Percentiles rank a stretch among this genome's conserved stretches.
phyloP scores from a whole-genome alignment of 2,113 vertebrate species.

The Tachuris rubrigastra region DNA sequence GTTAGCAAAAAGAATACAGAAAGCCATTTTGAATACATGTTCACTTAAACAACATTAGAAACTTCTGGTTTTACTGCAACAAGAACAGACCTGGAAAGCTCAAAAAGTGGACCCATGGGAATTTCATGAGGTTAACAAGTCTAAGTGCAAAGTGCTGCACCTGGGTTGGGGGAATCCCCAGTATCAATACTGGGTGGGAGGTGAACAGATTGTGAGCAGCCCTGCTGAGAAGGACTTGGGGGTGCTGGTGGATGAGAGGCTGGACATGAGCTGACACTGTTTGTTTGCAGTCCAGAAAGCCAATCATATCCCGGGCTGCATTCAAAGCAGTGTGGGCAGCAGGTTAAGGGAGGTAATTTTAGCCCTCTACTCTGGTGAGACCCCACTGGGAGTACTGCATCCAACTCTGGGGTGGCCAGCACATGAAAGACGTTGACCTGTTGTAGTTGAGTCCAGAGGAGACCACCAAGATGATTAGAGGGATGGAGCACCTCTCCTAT shows the following conservation, averaged over 20 bases:
- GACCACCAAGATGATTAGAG: not conserved
- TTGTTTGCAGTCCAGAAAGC: not conserved
- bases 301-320: rapidly evolving
- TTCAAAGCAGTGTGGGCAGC: not conserved
- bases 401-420: not conserved
- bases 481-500: not conserved
- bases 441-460: rapidly evolving
- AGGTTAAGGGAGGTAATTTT: not conserved
- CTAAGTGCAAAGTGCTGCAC: not conserved
- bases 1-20: no score
- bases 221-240: not conserved
- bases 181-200: not conserved
- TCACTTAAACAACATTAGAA: no score
- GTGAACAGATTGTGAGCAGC: not conserved
- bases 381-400: not conserved
- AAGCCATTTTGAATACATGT: no score
- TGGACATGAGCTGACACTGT: not conserved
- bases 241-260: not conserved
- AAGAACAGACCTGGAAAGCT: not conserved
- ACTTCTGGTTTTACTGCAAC: no score
- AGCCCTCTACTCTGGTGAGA: not conserved
- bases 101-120: not conserved
- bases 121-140: not conserved
- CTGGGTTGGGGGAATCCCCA: not conserved
- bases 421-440: rapidly evolving